phyloP scores from a whole-genome alignment of 2,797 vertebrate species.

The Thripadectes ignobilis region DNA sequence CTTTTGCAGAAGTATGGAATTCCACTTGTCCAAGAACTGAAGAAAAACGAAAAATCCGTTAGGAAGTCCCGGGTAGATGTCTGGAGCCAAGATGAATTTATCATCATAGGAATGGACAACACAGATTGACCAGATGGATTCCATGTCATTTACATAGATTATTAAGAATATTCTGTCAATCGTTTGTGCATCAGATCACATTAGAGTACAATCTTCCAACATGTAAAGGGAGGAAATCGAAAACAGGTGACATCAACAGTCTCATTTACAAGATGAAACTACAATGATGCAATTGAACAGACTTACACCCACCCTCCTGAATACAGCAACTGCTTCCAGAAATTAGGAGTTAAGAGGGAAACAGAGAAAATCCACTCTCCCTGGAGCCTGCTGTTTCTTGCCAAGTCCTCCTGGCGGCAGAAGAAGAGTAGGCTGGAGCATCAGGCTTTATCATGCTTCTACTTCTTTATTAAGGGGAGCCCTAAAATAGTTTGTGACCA shows the following conservation, averaged over 20 bases:
- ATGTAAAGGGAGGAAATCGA: background rate
- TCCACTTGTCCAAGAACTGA: background rate
- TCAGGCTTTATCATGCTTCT: background rate
- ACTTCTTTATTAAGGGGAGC: background rate
- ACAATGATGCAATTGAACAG: background rate
- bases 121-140: background rate
- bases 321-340: background rate
- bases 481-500: background rate
- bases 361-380: background rate
- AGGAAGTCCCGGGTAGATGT: background rate
- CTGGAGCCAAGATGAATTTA: background rate
- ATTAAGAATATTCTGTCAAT: background rate
- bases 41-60: background rate
- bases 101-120: background rate
- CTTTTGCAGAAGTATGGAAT: background rate
- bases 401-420: conserved; percentile 1
- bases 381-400: background rate
- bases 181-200: background rate
- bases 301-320: background rate
- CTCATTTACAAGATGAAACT: background rate
- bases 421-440: background rate
- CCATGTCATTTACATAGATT: background rate
- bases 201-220: background rate
- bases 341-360: background rate
- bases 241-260: background rate